phyloP scores from a whole-genome alignment of 1,140 invertebrate genomes.

The Scylla paramamosain region DNA sequence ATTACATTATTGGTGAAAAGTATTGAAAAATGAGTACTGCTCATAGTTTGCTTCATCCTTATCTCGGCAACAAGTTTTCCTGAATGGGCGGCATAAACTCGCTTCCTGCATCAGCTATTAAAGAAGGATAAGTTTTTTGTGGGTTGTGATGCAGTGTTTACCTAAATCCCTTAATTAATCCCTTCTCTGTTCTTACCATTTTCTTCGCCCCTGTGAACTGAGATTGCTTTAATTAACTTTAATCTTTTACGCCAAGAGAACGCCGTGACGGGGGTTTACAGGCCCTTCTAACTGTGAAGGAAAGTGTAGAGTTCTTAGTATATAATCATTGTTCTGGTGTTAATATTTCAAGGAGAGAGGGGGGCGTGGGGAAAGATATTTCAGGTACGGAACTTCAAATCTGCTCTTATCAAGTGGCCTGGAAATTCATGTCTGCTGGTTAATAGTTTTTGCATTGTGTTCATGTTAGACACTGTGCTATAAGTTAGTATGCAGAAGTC shows the following conservation, averaged over 20 bases:
- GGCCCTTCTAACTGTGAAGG: not conserved
- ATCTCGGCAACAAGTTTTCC: not conserved
- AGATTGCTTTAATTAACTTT: slow-evolving; percentile 24
- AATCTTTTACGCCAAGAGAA: not conserved
- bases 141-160: not conserved
- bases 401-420: too few relatives aligned
- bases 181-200: not conserved
- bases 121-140: not conserved
- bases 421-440: too few relatives aligned
- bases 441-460: too few relatives aligned
- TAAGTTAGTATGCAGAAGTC: too few relatives aligned
- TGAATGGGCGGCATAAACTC: not conserved
- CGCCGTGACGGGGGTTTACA: not conserved
- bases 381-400: not conserved
- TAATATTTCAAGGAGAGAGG: not conserved
- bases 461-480: too few relatives aligned
- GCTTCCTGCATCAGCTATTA: not conserved
- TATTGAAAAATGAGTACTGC: not conserved
- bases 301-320: not conserved
- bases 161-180: not conserved
- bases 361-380: not conserved
- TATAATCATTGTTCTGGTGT: not conserved
- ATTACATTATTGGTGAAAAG: not conserved
- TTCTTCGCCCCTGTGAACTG: slow-evolving; percentile 11
- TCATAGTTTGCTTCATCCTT: slow-evolving; percentile 24